Base-by-base conservation (phyloP, 2,888 invertebrate genomes). In the Xanthia togata region DNA sequence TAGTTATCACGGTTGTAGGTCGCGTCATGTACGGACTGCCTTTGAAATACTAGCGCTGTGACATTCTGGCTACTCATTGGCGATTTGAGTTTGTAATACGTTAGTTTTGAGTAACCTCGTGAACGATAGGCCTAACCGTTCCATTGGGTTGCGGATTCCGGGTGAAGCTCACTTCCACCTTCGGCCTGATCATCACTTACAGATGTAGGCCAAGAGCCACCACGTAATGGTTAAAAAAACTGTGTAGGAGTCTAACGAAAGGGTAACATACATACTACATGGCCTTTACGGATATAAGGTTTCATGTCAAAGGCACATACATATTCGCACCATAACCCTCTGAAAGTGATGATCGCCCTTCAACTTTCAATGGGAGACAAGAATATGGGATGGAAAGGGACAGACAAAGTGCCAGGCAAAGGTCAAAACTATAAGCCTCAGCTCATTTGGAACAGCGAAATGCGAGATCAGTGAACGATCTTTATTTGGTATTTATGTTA, bases 291-390 rank as follows among this genome's bases (percentile, higher is more conserved):
- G 17, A 26, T 53, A 67, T 41, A 41, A 53, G 53, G 23, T 53
- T 73, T 75, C 73, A 75, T 62, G 14, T 31, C 41, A 23, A 12
- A 35, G 53, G 26, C 62, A 73, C 47, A 71, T 75, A 73, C 47
- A 71, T 75, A 62, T 53, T 73, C 44, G n/a, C 20, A n/a, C n/a
- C 31, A 31, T 74, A 63, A 63, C 41, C 14, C n/a, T 55, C 53
- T 44, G 17, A 55, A 73, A 44, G 20, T 62, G 62, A 73, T 63
- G 62, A 44, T 73, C 62, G 73, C 14, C 20, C n/a, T 35, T 26
- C 5, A 26, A 68, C 14, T 14, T 38, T 67, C 3, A n/a, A 38
- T 67, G 20, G 5, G 23, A 38, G 63, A 72, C 8, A n/a, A n/a
- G n/a, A n/a, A n/a, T n/a, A n/a, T 44, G 63, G 63, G 63, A 63